Evolutionary conservation across 2,797 vertebrate genomes (phyloP).

Genomic region (Danionella dracula): DNA sequence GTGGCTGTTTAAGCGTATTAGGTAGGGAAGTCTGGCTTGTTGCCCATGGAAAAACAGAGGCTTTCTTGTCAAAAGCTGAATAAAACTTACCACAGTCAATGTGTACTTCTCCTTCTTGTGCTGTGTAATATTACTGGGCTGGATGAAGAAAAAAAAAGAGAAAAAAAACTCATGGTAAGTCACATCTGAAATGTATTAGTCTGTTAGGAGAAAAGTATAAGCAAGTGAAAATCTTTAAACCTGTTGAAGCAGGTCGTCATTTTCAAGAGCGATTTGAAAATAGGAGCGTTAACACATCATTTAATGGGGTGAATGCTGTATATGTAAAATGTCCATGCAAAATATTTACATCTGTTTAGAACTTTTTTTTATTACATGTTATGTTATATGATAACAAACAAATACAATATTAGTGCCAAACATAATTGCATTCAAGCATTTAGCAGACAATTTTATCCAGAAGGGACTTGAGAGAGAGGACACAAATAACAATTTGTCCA

Average conservation of each 20-base stretch:
- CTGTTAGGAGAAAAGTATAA: constrained; percentile 62
- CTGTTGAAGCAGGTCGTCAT: constrained; percentile 7
- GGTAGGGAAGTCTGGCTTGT: constrained; percentile 72
- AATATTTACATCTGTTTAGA: too few relatives aligned
- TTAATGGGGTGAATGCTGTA: background rate
- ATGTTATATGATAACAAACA: too few relatives aligned
- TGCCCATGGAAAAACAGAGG: constrained; percentile 83
- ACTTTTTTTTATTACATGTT: too few relatives aligned
- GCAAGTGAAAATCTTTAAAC: constrained; percentile 58
- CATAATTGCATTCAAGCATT: too few relatives aligned
- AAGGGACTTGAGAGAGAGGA: too few relatives aligned
- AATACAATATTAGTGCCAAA: too few relatives aligned
- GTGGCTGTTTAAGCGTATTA: constrained; percentile 63
- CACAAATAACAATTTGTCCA: too few relatives aligned
- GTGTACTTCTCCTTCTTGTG: constrained; percentile 68
- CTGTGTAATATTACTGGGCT: constrained; percentile 71
- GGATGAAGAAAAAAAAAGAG: constrained; percentile 1
- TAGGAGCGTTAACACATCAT: constrained; percentile 17
- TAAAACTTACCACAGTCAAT: constrained; percentile 75
- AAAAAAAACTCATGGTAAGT: constrained; percentile 56
- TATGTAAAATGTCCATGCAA: too few relatives aligned
- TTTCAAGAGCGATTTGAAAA: constrained; percentile 19
- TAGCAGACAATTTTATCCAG: too few relatives aligned
- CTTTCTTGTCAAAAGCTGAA: constrained; percentile 83
- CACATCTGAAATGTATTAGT: constrained; percentile 83